Evolutionary conservation across 2,888 invertebrate species (phyloP).

Genomic region (Seira musarum): DNA sequence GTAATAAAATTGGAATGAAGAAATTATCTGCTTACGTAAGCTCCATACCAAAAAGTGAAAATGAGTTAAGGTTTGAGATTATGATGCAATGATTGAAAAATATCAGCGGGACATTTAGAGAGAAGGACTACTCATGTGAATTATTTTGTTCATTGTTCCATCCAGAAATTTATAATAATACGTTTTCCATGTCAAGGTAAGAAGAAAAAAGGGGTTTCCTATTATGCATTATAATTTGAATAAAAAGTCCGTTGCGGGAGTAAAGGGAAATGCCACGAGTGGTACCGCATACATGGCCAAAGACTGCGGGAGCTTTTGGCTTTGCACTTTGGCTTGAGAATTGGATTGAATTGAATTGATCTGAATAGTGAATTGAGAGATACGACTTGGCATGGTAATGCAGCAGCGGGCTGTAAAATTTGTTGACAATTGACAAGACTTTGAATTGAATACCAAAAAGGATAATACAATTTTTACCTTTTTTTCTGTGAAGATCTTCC

Average conservation of each 20-base stretch:
- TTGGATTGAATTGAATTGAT: not conserved
- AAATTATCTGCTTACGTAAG: no score
- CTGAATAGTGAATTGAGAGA: not conserved
- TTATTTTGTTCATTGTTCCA: no score
- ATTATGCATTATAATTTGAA: not conserved
- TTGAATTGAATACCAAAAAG: constrained; percentile 9
- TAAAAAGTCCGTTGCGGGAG: not conserved
- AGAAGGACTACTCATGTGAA: no score
- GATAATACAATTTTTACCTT: constrained; percentile 5
- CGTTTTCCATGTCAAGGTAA: constrained; percentile 46
- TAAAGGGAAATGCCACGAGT: constrained; percentile 53
- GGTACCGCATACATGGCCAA: constrained; percentile 60
- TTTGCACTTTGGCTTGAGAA: constrained; percentile 9
- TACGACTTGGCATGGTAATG: not conserved
- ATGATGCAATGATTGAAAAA: not conserved
- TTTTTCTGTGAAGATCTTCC: not conserved
- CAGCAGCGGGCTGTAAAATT: not conserved
- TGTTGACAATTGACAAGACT: constrained; percentile 11
- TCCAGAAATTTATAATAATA: constrained; percentile 11
- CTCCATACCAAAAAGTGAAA: not conserved
- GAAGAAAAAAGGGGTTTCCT: constrained; percentile 21
- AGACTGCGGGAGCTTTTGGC: constrained; percentile 53
- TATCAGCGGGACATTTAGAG: not conserved
- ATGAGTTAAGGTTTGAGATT: not conserved
- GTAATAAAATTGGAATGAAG: not conserved